Evolutionary conservation across 2,888 invertebrate species (phyloP).

Genomic region (Acanthopleura granulata): DNA sequence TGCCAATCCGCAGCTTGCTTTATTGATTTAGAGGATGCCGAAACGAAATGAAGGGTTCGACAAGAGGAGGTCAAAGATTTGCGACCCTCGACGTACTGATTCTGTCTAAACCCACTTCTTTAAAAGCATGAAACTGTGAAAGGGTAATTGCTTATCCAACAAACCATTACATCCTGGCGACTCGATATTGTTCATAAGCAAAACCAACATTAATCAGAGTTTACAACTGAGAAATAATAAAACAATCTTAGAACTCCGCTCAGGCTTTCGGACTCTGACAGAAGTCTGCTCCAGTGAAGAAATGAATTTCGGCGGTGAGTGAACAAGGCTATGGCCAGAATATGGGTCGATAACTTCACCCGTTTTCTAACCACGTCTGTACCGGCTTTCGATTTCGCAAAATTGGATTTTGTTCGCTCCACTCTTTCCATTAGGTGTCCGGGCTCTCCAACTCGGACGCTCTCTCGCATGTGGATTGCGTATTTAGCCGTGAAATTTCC

Average conservation of each 20-base stretch:
- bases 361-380: not conserved
- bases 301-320: not conserved
- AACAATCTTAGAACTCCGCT: too few species aligned
- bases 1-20: not conserved
- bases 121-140: too few species aligned
- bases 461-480: constrained; percentile 16
- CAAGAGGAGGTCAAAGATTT: constrained; percentile 1
- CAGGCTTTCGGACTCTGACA: too few species aligned
- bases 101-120: too few species aligned
- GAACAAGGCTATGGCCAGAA: not conserved
- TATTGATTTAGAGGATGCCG: not conserved
- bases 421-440: constrained; percentile 5
- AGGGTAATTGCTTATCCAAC: too few species aligned
- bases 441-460: not conserved
- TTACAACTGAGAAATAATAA: not conserved
- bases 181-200: not conserved
- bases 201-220: not conserved
- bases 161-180: too few species aligned
- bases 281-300: not conserved
- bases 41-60: not conserved
- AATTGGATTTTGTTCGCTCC: constrained; percentile 2
- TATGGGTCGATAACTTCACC: constrained; percentile 5
- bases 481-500: constrained; percentile 12
- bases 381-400: constrained; percentile 11
- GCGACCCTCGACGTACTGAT: too few species aligned